Base-by-base conservation (phyloP, 2,888 invertebrate species). In the Norana najaformis region DNA sequence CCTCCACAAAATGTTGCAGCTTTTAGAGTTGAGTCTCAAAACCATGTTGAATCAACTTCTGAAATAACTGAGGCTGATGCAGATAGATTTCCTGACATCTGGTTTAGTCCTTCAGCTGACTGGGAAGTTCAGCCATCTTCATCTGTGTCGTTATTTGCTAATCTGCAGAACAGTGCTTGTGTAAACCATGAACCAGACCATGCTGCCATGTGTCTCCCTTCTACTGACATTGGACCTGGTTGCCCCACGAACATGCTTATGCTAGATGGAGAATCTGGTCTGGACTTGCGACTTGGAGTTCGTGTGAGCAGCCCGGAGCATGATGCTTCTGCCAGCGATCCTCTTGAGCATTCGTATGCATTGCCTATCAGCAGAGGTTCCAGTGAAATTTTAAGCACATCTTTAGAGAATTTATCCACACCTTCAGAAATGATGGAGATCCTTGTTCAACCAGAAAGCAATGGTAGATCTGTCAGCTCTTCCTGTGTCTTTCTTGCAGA, bases 311-410 rank as follows among this genome's bases (percentile, higher is more conserved):
- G 69, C n/a, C 69, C 30, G n/a, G 69, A 69, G 30, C 69, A 69
- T 69, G 69, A 69, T 30, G 69, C 30, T 69, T 69, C 69, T 69
- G 69, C 69, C 30, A 69, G n/a, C n/a, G n/a, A n/a, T 69, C 69
- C 69, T 69, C 69, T 69, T 69, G 69, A 69, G n/a, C 69, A 69
- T 69, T 69, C 69, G n/a, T 69, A 69, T n/a, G 69, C 69, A n/a
- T 69, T 69, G 69, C 69, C 69, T n/a, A n/a, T 69, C 30, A 69
- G 11, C 30, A 30, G 30, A 53, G 41, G 41, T 18, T 20, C 41
- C 41, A 53, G n/a, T 69, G 69, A 69, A 69, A 69, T 30, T 69
- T 69, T 69, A n/a, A 69, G 69, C 16, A 69, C 69, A n/a, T 69
- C 69, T n/a, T 30, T 69, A n/a, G 69, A 69, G n/a, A 69, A 69